Evolutionary conservation across 2,113 vertebrate genomes (phyloP).

Genomic region (Dipodomys stephensi): DNA sequence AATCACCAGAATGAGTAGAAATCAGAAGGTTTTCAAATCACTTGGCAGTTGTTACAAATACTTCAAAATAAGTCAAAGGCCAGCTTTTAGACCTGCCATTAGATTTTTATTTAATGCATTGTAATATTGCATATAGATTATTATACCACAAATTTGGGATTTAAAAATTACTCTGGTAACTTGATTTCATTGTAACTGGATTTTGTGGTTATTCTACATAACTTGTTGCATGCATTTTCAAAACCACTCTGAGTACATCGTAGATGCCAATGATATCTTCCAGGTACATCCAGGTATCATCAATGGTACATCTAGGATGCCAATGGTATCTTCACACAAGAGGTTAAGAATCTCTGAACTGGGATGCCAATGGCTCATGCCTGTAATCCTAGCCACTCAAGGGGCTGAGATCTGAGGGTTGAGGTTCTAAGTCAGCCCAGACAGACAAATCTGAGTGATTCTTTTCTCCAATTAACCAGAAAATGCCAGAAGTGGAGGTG

Average conservation of each 20-base stretch:
- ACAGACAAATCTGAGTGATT: too few relatives aligned
- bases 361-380: too few relatives aligned
- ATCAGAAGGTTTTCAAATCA: not conserved
- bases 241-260: not conserved
- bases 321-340: not conserved
- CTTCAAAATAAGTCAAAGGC: not conserved
- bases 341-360: too few relatives aligned
- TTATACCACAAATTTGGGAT: not conserved
- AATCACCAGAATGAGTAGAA: not conserved
- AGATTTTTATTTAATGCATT: conserved; percentile 21
- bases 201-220: not conserved
- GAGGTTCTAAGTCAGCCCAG: too few relatives aligned
- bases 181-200: conserved; percentile 38
- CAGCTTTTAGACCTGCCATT: not conserved
- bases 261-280: not conserved
- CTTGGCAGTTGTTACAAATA: not conserved
- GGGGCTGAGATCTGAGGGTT: too few relatives aligned
- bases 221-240: not conserved
- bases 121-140: not conserved
- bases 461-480: too few relatives aligned
- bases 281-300: too few relatives aligned
- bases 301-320: not conserved
- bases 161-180: conserved; percentile 42
- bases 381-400: too few relatives aligned
- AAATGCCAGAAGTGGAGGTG: too few relatives aligned